Evolutionary conservation across 2,113 vertebrate genomes (phyloP).

Genomic region (Promerops cafer): DNA sequence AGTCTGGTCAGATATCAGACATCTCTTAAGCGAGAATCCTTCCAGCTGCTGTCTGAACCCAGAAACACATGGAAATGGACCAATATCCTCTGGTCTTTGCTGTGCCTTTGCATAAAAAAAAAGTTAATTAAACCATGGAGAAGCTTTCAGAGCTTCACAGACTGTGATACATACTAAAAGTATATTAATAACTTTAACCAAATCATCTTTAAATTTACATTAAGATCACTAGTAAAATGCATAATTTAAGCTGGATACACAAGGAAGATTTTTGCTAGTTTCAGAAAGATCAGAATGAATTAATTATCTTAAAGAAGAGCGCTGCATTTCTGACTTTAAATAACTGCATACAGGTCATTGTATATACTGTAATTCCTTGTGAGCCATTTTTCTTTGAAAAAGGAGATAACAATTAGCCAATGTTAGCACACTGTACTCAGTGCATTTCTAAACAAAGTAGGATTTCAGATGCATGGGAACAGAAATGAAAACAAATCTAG

Average conservation of each 20-base stretch:
- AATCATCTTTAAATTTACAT: neutral
- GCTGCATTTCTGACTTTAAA: neutral
- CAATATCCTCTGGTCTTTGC: neutral
- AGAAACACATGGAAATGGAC: neutral
- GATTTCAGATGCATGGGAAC: neutral
- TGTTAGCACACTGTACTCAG: neutral
- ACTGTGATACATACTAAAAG: neutral
- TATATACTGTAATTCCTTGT: neutral
- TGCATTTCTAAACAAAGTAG: neutral
- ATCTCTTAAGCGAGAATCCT: neutral
- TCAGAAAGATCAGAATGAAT: neutral
- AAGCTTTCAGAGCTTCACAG: neutral
- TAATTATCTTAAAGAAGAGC: neutral
- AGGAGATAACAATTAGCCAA: neutral
- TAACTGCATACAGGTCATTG: neutral
- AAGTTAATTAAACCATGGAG: neutral
- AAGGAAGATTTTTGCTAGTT: neutral
- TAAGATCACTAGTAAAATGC: neutral
- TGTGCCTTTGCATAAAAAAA: neutral
- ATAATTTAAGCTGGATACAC: neutral
- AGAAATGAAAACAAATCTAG: neutral
- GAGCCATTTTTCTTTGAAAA: neutral
- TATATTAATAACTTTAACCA: neutral
- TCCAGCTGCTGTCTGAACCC: neutral
- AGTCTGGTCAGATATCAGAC: neutral